Evolutionary conservation across 2,888 invertebrate genomes (phyloP).

Genomic region (Spodoptera exigua): DNA sequence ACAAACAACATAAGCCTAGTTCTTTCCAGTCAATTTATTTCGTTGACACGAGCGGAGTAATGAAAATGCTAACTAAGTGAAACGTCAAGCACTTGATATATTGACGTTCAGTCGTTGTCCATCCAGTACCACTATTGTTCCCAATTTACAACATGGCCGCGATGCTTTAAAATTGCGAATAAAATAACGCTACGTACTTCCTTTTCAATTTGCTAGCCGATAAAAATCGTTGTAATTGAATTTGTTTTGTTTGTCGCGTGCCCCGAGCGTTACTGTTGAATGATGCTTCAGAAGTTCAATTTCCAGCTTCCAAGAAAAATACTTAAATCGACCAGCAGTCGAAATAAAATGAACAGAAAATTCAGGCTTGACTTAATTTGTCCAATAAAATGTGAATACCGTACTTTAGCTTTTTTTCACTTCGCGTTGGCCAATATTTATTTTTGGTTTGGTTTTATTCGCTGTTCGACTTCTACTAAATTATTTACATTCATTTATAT

Average conservation of each 20-base stretch:
- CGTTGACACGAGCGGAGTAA: constrained; percentile 48
- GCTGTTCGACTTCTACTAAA: no score
- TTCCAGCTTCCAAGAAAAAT: no score
- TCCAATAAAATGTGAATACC: no score
- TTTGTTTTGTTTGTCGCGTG: constrained; percentile 13
- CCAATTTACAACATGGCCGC: constrained; percentile 49
- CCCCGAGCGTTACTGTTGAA: no score
- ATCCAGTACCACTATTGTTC: constrained; percentile 46
- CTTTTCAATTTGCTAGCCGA: constrained; percentile 43
- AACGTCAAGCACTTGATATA: constrained; percentile 71
- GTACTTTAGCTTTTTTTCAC: no score
- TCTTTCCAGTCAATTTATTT: constrained; percentile 41
- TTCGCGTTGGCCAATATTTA: no score
- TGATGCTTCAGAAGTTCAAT: no score
- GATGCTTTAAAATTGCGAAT: constrained; percentile 28
- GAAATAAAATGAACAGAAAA: no score
- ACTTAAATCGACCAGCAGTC: no score
- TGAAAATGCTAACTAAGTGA: constrained; percentile 73
- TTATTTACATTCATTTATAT: no score
- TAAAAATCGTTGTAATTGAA: constrained; percentile 46
- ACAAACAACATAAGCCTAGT: constrained; percentile 10
- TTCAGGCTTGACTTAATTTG: no score
- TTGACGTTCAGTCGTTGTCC: constrained; percentile 64
- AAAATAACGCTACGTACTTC: constrained; percentile 26
- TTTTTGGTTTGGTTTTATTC: no score